phyloP scores from a whole-genome alignment of 1,140 invertebrate species.

The Pygmarrhopalites habei region DNA sequence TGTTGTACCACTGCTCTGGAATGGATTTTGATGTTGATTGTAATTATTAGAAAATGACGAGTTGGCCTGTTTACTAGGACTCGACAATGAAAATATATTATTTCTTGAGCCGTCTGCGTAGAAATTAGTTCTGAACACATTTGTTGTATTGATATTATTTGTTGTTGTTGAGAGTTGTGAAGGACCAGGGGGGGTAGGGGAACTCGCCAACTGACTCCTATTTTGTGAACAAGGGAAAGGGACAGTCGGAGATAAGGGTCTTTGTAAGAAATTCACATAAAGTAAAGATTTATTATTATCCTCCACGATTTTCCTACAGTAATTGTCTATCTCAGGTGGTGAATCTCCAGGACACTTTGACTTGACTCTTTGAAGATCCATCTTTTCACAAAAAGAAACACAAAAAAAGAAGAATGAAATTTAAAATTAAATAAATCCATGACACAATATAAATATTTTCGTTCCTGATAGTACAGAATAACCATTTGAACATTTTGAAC shows the following conservation, averaged over 20 bases:
- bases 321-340: too few relatives aligned
- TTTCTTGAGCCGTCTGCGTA: neutral
- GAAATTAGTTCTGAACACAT: conserved; percentile 4
- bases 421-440: too few relatives aligned
- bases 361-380: too few relatives aligned
- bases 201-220: neutral
- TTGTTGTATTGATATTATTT: too few relatives aligned
- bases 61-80: neutral
- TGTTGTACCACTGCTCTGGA: neutral
- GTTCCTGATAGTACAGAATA: too few relatives aligned
- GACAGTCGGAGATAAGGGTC: conserved; percentile 30
- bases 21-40: neutral
- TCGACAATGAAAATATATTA: neutral
- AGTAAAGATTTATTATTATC: too few relatives aligned
- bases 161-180: neutral
- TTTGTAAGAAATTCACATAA: conserved; percentile 28
- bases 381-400: too few relatives aligned
- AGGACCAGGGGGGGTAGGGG: neutral
- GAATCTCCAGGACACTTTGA: too few relatives aligned
- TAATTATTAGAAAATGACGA: neutral
- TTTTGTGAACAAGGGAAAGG: neutral
- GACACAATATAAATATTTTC: too few relatives aligned
- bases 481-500: too few relatives aligned
- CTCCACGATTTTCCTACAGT: too few relatives aligned
- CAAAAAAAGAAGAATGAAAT: too few relatives aligned